Evolutionary conservation across 2,113 vertebrate species (phyloP), one percentile per base, ranked within the genome.

Genomic region (Sturnira hondurensis): DNA sequence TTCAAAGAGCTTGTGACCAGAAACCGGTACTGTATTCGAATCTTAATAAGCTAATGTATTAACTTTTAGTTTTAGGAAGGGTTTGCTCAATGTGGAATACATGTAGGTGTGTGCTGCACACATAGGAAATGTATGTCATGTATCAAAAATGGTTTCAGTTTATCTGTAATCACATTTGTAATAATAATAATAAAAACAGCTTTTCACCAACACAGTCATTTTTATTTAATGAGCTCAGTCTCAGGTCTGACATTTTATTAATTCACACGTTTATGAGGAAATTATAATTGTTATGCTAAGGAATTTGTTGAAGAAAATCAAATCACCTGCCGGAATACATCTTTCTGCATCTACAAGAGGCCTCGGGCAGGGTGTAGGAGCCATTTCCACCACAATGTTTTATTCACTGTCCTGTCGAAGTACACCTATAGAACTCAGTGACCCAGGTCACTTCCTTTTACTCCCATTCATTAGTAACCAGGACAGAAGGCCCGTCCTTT

Each of bases 131-230:
- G 24, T 82, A 71, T 95, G 67, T 86, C 70, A 61, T 94, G 52
- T 65, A 86, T 86, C 33, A 91, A 92, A 89, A 94, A 85, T 77
- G 52, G 68, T 85, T 36, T 92, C 50, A 68, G 45, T 82, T 83
- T 92, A 54, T 50, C 61, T 97, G 68, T 97, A 93, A 95, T 93
- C 87, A 63, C 92, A 93, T 93, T 94, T 97, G 45, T 94, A 89
- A 96, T 81, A 92, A 86, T 68, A 70, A 68, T 92, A 93, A 94
- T 95, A 93, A 87, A 52, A 82, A 82, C 12, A 91, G 33, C 86
- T 93, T 96, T 76, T 96, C 74, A 95, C 67, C 68, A 89, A 45
- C 10, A 20, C 5, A 93, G 70, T 91, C 16, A 61, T 71, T 84
- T 97, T 97, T 86, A 94, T 91, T 94, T 74, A 89, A 94, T 19